Evolutionary conservation across 2,113 vertebrate genomes (phyloP), one percentile per base, ranked within the genome.

Genomic region (Lipophrys pholis): DNA sequence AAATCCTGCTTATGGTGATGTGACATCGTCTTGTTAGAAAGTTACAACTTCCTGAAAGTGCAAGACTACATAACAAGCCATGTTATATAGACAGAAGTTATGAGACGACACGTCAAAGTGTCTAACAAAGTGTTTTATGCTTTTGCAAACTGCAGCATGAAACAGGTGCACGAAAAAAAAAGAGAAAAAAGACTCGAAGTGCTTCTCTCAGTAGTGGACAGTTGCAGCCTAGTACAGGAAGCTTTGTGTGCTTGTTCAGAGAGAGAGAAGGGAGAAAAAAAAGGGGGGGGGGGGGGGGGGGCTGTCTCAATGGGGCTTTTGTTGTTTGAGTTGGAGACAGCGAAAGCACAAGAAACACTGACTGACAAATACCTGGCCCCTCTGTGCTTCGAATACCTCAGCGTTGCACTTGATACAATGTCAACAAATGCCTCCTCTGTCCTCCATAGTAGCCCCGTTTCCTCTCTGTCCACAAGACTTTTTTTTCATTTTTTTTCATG

Each of bases 301-400:
- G 76, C 83, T 41, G 86, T 85, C 89, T 97, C 94, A 97, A 97
- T 95, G 94, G 94, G 88, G 93, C 94, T 95, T 98, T 97, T 98
- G 97, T 97, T 96, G 92, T 85, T 84, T 80, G 76, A 91, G 91
- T 87, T 93, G 82, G 81, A 79, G 91, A 94, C 80, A 79, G 86
- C 81, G 81, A 84, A 89, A 85, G 85, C 83, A 88, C 85, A 83
- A 91, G 88, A 86, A 89, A 87, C 87, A 89, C 82, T 84, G 87
- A 89, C 84, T 89, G 90, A 92, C 95, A 94, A 95, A 95, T 96
- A 96, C 96, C 96, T 98, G 95, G 93, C 93, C 90, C 87, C 87
- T 79, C 81, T 73, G 88, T 66, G 86, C 86, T 90, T 90, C 91
- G 90, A 90, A 93, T 92, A 91, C 90, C 91, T 88, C 86, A 46